phyloP scores from a whole-genome alignment of 2,797 vertebrate species.

The Intellagama lesueurii region DNA sequence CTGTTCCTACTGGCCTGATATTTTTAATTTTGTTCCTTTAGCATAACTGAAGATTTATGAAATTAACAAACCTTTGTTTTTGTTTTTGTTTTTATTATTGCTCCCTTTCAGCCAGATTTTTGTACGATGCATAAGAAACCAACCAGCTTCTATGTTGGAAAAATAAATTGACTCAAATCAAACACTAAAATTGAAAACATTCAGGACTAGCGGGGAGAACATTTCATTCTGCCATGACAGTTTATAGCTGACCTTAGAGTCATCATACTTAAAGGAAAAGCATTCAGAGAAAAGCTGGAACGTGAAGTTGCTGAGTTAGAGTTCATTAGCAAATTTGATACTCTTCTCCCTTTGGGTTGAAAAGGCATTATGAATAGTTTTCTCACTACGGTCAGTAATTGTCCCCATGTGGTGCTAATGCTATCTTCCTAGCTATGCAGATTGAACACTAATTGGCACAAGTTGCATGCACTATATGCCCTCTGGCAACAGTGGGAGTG shows the following conservation, averaged over 20 bases:
- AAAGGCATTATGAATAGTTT: constrained; percentile 26
- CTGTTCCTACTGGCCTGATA: neutral
- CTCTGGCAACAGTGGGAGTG: neutral
- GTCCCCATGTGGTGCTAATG: constrained; percentile 26
- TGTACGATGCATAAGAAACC: neutral
- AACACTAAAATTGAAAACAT: neutral
- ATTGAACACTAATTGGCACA: constrained; percentile 20
- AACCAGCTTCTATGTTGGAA: neutral
- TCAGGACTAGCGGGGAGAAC: neutral
- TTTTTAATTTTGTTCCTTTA: neutral
- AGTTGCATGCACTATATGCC: neutral
- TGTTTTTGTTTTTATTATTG: neutral
- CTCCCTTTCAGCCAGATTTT: neutral
- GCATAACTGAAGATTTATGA: neutral
- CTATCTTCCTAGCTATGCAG: constrained; percentile 21
- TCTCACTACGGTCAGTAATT: constrained; percentile 29
- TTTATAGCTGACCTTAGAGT: constrained; percentile 18
- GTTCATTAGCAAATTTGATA: constrained; percentile 33
- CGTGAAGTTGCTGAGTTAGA: constrained; percentile 33
- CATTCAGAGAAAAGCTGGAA: constrained; percentile 20
- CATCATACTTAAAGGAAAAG: constrained; percentile 10
- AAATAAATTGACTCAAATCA: neutral
- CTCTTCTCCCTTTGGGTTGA: constrained; percentile 8
- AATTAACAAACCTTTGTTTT: neutral
- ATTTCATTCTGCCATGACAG: constrained; percentile 14